Percentiles rank a stretch among this genome's conserved stretches.
phyloP scores from a whole-genome alignment of 2,797 vertebrate genomes.

The Sebastes paucispinis region DNA sequence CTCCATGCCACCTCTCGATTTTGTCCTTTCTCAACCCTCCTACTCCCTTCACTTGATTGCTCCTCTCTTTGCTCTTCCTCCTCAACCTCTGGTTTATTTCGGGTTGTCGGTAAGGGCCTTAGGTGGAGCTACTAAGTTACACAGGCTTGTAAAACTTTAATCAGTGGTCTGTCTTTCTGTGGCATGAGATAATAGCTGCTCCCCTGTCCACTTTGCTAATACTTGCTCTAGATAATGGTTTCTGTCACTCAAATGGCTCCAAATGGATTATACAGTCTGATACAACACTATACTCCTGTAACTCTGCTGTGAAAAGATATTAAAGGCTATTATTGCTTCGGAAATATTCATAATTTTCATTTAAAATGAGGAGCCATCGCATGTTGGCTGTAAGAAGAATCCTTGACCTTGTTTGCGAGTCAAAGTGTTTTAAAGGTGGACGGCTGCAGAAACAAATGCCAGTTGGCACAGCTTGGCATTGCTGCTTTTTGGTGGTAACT shows the following conservation, averaged over 20 bases:
- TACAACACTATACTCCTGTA: not conserved
- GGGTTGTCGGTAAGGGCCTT: conserved; percentile 23
- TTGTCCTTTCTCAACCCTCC: conserved; percentile 24
- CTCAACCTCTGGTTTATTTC: conserved; percentile 25
- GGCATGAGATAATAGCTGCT: conserved; percentile 27
- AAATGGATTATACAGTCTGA: conserved; percentile 10
- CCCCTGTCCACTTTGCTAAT: not conserved
- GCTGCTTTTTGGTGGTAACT: conserved; percentile 60
- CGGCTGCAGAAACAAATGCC: conserved; percentile 42
- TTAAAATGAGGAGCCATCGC: not conserved
- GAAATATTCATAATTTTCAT: not conserved
- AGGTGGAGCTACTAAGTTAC: conserved; percentile 31
- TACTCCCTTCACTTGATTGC: conserved; percentile 8
- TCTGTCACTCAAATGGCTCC: conserved; percentile 18
- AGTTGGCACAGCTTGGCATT: conserved; percentile 47
- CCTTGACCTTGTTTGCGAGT: conserved; percentile 45
- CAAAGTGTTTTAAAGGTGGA: conserved; percentile 39
- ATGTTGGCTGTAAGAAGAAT: conserved; percentile 18
- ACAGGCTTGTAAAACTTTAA: conserved; percentile 48
- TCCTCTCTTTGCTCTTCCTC: conserved; percentile 4
- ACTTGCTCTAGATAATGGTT: not conserved
- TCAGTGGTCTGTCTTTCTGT: conserved; percentile 47
- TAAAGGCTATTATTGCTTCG: not conserved
- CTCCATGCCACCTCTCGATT: conserved; percentile 26
- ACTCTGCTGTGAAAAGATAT: not conserved